Evolutionary conservation across 2,888 invertebrate genomes (phyloP).

Genomic region (Pseudoips prasinana): DNA sequence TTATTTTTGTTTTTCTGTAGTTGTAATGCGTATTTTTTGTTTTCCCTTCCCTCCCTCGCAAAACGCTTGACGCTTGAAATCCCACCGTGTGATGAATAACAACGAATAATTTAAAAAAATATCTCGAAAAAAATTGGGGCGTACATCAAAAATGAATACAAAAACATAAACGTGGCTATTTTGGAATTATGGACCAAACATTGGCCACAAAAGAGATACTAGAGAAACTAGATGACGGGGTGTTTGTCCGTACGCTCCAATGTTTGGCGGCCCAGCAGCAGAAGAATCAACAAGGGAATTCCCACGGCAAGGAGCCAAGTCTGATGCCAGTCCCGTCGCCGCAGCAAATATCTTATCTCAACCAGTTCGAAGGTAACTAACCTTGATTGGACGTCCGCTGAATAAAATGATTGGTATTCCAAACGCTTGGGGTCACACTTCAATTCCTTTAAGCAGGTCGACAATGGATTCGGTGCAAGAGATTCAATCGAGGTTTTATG

Average conservation of each 20-base stretch:
- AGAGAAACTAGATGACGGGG: constrained; percentile 78
- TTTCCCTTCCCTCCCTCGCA: constrained; percentile 71
- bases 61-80: constrained; percentile 80
- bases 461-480: too few relatives aligned
- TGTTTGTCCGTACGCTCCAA: constrained; percentile 81
- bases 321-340: constrained; percentile 98
- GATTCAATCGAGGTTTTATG: too few relatives aligned
- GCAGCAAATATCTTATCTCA: constrained; percentile 97
- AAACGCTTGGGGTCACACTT: constrained; percentile 36
- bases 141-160: constrained; percentile 16
- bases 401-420: constrained; percentile 31
- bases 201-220: constrained; percentile 69
- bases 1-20: constrained; percentile 71
- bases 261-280: constrained; percentile 77
- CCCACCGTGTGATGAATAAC: constrained; percentile 74
- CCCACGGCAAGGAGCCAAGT: constrained; percentile 89
- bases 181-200: constrained; percentile 42
- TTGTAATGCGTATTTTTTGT: constrained; percentile 82
- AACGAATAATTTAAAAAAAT: constrained; percentile 46
- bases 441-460: not conserved
- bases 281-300: constrained; percentile 70
- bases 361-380: constrained; percentile 92
- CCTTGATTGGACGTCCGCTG: constrained; percentile 47
- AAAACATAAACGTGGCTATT: constrained; percentile 17
- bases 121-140: constrained; percentile 23